phyloP scores from a whole-genome alignment of 2,797 vertebrate genomes.

The Pangasius larnaudii region DNA sequence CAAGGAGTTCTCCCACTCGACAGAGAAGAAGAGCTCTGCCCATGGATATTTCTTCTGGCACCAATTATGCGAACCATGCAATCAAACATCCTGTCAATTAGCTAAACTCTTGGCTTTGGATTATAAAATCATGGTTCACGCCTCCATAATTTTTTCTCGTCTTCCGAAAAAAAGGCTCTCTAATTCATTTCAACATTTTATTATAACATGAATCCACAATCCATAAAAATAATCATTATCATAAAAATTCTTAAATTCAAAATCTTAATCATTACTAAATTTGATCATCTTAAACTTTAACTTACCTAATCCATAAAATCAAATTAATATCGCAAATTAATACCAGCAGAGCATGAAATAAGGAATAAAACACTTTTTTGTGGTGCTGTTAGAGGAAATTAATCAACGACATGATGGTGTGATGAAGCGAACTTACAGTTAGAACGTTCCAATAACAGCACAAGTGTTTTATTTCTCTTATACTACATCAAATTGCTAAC shows the following conservation, averaged over 20 bases:
- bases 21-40: background rate
- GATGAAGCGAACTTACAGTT: background rate
- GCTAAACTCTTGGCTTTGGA: background rate
- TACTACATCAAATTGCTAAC: background rate
- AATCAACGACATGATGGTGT: background rate
- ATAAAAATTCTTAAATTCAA: too few species aligned
- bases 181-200: background rate
- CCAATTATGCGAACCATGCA: background rate
- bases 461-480: background rate
- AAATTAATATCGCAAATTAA: background rate
- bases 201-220: background rate
- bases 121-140: background rate
- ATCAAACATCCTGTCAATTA: constrained; percentile 14
- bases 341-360: background rate
- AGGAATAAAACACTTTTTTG: background rate
- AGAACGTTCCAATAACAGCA: background rate
- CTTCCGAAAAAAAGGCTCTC: background rate
- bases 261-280: background rate
- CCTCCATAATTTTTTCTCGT: background rate
- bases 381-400: background rate
- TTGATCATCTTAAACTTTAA: too few species aligned
- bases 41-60: background rate
- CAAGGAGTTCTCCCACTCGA: background rate
- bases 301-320: background rate
- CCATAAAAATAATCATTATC: background rate